phyloP scores from a whole-genome alignment of 2,113 vertebrate species.

The Dicentrarchus labrax region DNA sequence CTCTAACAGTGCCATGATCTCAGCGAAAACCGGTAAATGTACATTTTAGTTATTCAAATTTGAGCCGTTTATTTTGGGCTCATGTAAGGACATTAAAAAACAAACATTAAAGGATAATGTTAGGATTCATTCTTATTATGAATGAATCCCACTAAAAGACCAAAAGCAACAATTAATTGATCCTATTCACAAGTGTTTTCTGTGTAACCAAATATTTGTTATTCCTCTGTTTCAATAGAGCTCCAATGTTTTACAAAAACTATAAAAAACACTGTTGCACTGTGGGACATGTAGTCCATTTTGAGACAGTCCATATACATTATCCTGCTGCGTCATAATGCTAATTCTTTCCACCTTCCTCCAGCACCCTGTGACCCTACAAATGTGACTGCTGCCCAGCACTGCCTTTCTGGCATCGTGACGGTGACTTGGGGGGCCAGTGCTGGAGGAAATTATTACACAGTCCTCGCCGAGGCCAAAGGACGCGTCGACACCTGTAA shows the following conservation, averaged over 20 bases:
- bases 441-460: conserved; percentile 75
- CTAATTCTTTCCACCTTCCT: neutral
- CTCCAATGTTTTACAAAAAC: too few relatives aligned
- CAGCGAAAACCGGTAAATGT: conserved; percentile 74
- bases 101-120: neutral
- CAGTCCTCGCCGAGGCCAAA: conserved; percentile 62
- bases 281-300: too few relatives aligned
- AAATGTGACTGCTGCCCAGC: conserved; percentile 55
- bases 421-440: conserved; percentile 78
- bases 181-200: neutral
- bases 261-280: too few relatives aligned
- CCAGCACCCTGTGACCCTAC: conserved; percentile 83
- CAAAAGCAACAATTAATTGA: neutral
- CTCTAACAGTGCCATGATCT: conserved; percentile 42
- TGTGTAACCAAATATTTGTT: neutral
- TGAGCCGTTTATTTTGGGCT: neutral
- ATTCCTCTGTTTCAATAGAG: neutral
- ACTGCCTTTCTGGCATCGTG: conserved; percentile 70
- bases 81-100: neutral
- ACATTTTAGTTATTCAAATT: too few relatives aligned
- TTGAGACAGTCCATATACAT: too few relatives aligned
- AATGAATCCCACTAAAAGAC: neutral
- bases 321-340: neutral
- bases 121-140: neutral
- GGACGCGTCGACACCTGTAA: conserved; percentile 52